phyloP scores from a whole-genome alignment of 1,140 invertebrate genomes.

The Diabrotica virgifera region DNA sequence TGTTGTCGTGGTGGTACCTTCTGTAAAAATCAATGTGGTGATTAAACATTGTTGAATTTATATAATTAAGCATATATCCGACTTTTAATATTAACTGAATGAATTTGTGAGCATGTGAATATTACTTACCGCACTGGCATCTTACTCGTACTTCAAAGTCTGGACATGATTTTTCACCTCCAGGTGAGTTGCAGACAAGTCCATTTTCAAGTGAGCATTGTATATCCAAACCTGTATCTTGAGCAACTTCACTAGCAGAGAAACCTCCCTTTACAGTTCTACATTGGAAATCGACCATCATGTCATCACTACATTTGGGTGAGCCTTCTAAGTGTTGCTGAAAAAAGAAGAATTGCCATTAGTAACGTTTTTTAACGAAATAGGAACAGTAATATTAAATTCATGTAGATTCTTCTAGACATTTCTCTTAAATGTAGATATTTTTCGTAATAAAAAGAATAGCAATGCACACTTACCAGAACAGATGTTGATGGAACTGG shows the following conservation, averaged over 20 bases:
- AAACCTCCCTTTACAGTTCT: slow-evolving; percentile 52
- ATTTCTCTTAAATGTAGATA: too few species aligned
- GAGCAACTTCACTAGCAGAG: slow-evolving; percentile 57
- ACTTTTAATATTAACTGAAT: too few species aligned
- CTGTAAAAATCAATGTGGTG: too few species aligned
- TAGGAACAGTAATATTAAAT: too few species aligned
- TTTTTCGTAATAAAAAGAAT: too few species aligned
- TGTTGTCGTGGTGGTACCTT: too few species aligned
- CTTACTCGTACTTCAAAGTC: slow-evolving; percentile 75
- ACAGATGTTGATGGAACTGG: slow-evolving; percentile 55
- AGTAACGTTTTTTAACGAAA: too few species aligned
- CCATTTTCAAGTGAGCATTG: slow-evolving; percentile 71
- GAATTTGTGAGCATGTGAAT: too few species aligned
- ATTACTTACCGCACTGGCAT: slow-evolving; percentile 58
- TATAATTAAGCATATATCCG: too few species aligned
- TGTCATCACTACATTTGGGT: slow-evolving; percentile 54
- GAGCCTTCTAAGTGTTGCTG: slow-evolving; percentile 46
- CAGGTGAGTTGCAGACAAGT: slow-evolving; percentile 58
- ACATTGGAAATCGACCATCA: slow-evolving; percentile 73
- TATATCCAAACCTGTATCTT: slow-evolving; percentile 68
- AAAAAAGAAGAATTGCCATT: too few species aligned
- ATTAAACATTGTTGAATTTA: too few species aligned
- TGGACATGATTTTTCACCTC: slow-evolving; percentile 51
- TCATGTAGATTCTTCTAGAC: too few species aligned
- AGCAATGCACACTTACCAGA: slow-evolving; percentile 47